Percentiles rank a stretch among this genome's conserved stretches.
phyloP scores from a whole-genome alignment of 1,140 invertebrate species.

The Drosophila busckii region DNA sequence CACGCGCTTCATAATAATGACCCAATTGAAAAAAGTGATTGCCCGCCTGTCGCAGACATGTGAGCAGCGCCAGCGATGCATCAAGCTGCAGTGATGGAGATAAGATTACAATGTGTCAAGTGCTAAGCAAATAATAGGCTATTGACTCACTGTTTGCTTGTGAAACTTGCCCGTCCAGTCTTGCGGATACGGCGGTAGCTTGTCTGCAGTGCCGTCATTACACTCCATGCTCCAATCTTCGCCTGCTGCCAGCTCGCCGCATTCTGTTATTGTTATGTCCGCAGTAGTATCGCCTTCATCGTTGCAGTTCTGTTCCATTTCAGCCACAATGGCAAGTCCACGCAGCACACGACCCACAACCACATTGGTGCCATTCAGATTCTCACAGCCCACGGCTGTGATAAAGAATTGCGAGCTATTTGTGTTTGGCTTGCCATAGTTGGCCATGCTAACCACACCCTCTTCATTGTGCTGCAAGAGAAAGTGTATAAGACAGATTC shows the following conservation, averaged over 20 bases:
- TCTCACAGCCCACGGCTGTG: slow-evolving; percentile 89
- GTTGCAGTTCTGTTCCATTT: slow-evolving; percentile 83
- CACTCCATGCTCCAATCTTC: slow-evolving; percentile 85
- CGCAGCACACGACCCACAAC: slow-evolving; percentile 91
- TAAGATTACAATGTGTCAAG: not conserved
- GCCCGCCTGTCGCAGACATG: slow-evolving; percentile 85
- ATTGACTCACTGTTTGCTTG: slow-evolving; percentile 67
- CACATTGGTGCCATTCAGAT: slow-evolving; percentile 93
- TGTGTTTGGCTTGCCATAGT: slow-evolving; percentile 89
- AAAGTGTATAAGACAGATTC: not conserved
- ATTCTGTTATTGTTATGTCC: slow-evolving; percentile 84
- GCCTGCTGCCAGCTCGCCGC: slow-evolving; percentile 84
- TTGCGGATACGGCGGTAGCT: slow-evolving; percentile 86
- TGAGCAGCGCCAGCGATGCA: slow-evolving; percentile 47
- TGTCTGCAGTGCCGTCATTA: slow-evolving; percentile 85
- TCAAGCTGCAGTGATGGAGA: slow-evolving; percentile 26
- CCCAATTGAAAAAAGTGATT: slow-evolving; percentile 84
- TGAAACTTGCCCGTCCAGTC: slow-evolving; percentile 82
- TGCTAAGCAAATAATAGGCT: not conserved
- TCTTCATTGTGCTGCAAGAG: slow-evolving; percentile 80
- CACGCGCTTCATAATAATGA: slow-evolving; percentile 82
- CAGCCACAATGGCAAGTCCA: slow-evolving; percentile 84
- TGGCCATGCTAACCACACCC: slow-evolving; percentile 94
- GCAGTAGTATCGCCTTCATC: slow-evolving; percentile 82
- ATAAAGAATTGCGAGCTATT: slow-evolving; percentile 98